A percentile compares a stretch with the other conserved stretches of the same genome.
These are phyloP conservation scores for Sminthurides bifidus DNA, from an alignment of 1,140 invertebrate species.

Conservation along the genomic window DNA sequence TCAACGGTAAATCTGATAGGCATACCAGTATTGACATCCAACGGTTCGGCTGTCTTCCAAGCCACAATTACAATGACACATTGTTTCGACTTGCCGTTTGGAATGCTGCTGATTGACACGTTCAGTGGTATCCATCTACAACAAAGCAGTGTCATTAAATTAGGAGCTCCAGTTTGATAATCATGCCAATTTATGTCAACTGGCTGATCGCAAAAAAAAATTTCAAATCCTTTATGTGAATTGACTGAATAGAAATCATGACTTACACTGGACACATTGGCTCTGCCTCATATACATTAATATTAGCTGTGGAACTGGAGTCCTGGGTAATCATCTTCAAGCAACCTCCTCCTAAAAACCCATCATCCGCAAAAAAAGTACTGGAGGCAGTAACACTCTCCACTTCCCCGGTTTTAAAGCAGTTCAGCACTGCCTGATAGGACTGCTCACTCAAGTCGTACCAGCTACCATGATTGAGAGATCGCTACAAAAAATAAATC, in stretches of 20 bases:
- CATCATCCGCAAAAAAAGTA: not conserved
- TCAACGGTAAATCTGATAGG: slow-evolving; percentile 9
- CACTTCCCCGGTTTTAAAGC: slow-evolving; percentile 6
- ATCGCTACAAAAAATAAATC: not conserved
- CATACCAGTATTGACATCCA: not conserved
- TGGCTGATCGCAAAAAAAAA: not conserved
- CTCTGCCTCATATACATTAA: not conserved
- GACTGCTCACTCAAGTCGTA: slow-evolving; percentile 43
- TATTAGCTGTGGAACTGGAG: slow-evolving; percentile 4
- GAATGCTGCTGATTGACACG: not conserved
- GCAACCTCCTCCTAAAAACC: slow-evolving; percentile 21
- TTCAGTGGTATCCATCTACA: slow-evolving; percentile 22
- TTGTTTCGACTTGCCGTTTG: not conserved
- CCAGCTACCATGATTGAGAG: slow-evolving; percentile 33
- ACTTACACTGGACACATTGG: slow-evolving; percentile 14
- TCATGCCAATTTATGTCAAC: not conserved
- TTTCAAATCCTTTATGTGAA: not conserved
- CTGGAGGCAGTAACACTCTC: not conserved
- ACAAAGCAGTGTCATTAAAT: not conserved
- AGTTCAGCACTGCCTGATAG: slow-evolving; percentile 40
- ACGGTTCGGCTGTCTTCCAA: slow-evolving; percentile 12
- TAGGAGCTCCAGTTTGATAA: not conserved
- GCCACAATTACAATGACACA: slow-evolving; percentile 6
- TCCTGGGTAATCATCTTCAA: no score
- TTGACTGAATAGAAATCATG: not conserved